Base-by-base conservation (phyloP, 2,113 vertebrate genomes). In the Larimichthys polyactis region DNA sequence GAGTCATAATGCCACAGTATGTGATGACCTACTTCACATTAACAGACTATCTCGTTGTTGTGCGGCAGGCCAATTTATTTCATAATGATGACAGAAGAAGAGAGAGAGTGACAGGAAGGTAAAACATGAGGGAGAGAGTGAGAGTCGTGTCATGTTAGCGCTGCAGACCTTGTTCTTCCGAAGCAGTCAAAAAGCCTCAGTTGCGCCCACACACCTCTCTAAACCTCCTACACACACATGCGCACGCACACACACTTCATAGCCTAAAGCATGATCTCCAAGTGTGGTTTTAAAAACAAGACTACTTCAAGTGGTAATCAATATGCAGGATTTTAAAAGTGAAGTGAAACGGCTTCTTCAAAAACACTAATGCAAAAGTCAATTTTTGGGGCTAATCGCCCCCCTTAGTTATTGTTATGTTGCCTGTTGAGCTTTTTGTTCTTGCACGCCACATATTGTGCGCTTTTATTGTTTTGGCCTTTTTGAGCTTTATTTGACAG, bases 21-120 rank as follows among this genome's bases (percentile, higher is more conserved):
- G 76, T 57, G 64, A 66, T 88, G 91, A 89, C 87, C 91, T 79
- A 86, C 78, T 91, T 92, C 82, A 87, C 84, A 81, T 89, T 82
- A 77, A 84, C 84, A 70, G 70, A 68, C 58, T 51, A 62, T 83
- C 62, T 62, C 66, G 82, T 67, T 75, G 64, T 84, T 89, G 55
- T 73, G 82, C 19, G 2, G 79, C 51, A 64, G 77, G 75, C 83
- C 71, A 80, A 85, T 88, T 82, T 81, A 84, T 59, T 73, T 84
- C 36, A 48, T 64, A 67, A 81, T 81, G 72, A 81, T 79, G 70
- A 78, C 49, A 63, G 81, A 77, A 0, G 63, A 78, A 68, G 68
- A 82, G 52, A 82, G 52, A 81, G 60, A 68, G 46, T 62, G 77
- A 80, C 64, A 55, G 67, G 54, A n/a, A 71, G 76, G 19, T 24